Evolutionary conservation across 2,797 vertebrate genomes (phyloP), one percentile per base, ranked within the genome.

Genomic region (Macroramphosus scolopax): DNA sequence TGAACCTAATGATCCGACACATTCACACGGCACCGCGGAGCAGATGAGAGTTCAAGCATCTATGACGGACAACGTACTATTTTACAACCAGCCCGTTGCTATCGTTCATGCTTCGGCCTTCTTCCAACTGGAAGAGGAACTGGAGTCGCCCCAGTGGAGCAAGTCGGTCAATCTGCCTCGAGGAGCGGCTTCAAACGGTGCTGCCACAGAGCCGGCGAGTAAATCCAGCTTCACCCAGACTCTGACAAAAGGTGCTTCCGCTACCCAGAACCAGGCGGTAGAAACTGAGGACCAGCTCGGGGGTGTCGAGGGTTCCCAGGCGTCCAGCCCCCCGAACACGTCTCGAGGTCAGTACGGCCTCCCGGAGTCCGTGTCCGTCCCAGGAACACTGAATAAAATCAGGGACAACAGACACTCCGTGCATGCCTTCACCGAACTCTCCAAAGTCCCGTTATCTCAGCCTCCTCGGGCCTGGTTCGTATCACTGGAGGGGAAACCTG

Each of bases 381-480:
- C 95, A 0, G 92, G 92, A 9, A 93, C 92, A 0, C n/a, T 96
- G 14, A 92, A 91, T 2, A 91, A 92, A 81, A 89, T 92, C 0
- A 72, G 88, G 1, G 88, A 80, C 1, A 88, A 89, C 83, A 61
- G 77, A 35, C 77, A 87, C 57, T 94, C 92, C 0, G 88, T 92
- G 38, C 91, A 90, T 28, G 90, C 89, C 0, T 40, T 91, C 8
- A 42, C 87, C 17, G 90, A 92, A 33, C 84, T 91, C 36, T 90
- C 92, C 12, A 91, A 90, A 71, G 84, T 81, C 40, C 91, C 89
- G 8, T 88, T 90, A 0, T 87, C 87, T 8, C 92, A 92, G 0
- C 91, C 93, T 22, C 91, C 95, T 2, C 86, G 93, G 55, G 93
- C 94, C 0, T 97, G 95, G 95, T 97, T 97, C n/a, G 95, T 96